Conservation (phyloP, 2,797 vertebrate species). For the Pteropus rufus region DNA sequence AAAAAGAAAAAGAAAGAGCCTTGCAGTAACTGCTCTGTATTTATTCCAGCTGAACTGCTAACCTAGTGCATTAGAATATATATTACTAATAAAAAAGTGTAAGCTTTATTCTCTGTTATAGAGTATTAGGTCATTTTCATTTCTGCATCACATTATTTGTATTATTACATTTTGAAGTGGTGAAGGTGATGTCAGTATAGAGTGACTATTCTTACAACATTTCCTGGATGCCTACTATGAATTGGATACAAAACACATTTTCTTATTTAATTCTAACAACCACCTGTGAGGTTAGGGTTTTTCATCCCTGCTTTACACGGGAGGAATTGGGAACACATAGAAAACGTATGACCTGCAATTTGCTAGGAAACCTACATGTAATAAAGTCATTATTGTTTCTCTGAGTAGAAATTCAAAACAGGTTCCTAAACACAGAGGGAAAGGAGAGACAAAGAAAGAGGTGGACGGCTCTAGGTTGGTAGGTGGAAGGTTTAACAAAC, state of each 20-base stretch:
- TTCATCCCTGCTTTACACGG: neutral
- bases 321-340: neutral
- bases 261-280: neutral
- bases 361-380: neutral
- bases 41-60: constrained; percentile 37
- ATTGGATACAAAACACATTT: neutral
- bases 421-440: neutral
- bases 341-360: neutral
- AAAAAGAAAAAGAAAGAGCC: neutral
- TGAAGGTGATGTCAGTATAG: neutral
- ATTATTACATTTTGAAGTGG: constrained; percentile 18
- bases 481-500: neutral
- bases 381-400: constrained; percentile 11
- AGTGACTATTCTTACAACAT: neutral
- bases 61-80: neutral
- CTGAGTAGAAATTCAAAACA: neutral
- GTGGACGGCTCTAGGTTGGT: neutral
- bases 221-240: neutral
- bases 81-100: constrained; percentile 10
- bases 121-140: neutral
- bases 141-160: constrained; percentile 8
- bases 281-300: neutral
- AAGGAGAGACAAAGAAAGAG: neutral
- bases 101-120: constrained; percentile 26
- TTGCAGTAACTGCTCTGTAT: constrained; percentile 17